A percentile compares a stretch with the other conserved stretches of the same genome.
Evolutionary conservation across 2,113 vertebrate genomes (phyloP).

Genomic region (Trematomus loennbergii): DNA sequence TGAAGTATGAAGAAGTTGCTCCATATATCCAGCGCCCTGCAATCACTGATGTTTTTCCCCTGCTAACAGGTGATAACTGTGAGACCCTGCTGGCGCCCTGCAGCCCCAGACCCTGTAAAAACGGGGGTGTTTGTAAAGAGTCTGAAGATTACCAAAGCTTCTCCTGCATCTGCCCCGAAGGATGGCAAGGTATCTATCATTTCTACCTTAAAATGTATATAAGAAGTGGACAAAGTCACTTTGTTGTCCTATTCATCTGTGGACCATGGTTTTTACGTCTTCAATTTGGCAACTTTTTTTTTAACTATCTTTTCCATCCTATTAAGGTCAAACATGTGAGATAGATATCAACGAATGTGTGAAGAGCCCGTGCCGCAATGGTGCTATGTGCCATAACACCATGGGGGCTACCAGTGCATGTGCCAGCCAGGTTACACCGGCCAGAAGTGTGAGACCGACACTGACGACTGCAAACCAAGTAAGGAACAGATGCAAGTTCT

Average conservation of each 20-base stretch:
- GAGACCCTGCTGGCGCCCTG: conserved; percentile 93
- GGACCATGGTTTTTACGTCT: no score
- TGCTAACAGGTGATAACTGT: conserved; percentile 90
- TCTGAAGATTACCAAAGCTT: conserved; percentile 94
- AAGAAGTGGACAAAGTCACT: no score
- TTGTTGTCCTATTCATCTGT: no score
- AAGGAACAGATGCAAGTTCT: conserved; percentile 67
- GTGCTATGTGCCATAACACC: conserved; percentile 91
- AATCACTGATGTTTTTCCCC: conserved; percentile 15
- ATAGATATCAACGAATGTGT: conserved; percentile 96
- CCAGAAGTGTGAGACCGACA: conserved; percentile 90
- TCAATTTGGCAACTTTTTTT: background rate
- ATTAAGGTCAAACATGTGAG: conserved; percentile 94
- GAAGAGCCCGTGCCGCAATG: conserved; percentile 90
- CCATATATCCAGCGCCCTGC: background rate
- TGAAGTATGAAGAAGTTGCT: background rate
- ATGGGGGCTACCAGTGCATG: conserved; percentile 89
- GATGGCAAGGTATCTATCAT: conserved; percentile 91
- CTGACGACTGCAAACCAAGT: conserved; percentile 96
- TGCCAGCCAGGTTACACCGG: conserved; percentile 90
- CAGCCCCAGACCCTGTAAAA: conserved; percentile 90
- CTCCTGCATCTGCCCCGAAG: conserved; percentile 91
- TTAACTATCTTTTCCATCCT: background rate
- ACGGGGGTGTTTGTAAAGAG: conserved; percentile 89
- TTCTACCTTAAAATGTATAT: background rate